A percentile compares a stretch with the other conserved stretches of the same genome.
These are phyloP conservation scores for Drosophila littoralis DNA, from an alignment of 1,140 invertebrate genomes.

Conservation along the genomic window DNA sequence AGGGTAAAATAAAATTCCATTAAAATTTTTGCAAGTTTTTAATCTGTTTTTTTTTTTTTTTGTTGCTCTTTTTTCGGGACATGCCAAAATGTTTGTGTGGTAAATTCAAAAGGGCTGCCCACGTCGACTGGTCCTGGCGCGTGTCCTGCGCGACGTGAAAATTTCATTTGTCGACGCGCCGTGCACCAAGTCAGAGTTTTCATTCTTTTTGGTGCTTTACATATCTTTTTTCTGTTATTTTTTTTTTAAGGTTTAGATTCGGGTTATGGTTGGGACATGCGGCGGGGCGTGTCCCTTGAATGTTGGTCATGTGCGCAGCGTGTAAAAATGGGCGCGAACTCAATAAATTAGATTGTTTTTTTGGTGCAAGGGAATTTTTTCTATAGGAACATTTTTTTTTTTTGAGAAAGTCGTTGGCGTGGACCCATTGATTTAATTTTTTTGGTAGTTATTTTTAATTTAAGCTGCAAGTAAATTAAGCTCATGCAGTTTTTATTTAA, in stretches of 20 bases:
- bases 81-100: conserved; percentile 72
- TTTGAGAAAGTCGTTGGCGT: conserved; percentile 6
- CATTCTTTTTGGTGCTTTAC: conserved; percentile 40
- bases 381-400: conserved; percentile 18
- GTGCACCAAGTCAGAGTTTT: conserved; percentile 44
- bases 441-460: conserved; percentile 35
- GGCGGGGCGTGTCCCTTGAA: conserved; percentile 18
- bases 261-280: conserved; percentile 50
- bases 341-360: conserved; percentile 77
- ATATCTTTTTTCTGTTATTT: conserved; percentile 52
- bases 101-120: conserved; percentile 59
- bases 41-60: conserved; percentile 58
- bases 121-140: conserved; percentile 51
- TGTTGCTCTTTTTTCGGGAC: conserved; percentile 28
- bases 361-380: conserved; percentile 10
- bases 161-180: conserved; percentile 70
- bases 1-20: conserved; percentile 69
- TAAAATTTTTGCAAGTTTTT: conserved; percentile 81
- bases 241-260: conserved; percentile 42
- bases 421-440: conserved; percentile 53
- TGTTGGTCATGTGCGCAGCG: conserved; percentile 55
- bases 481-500: background rate
- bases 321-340: conserved; percentile 74
- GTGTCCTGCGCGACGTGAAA: conserved; percentile 65
- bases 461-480: background rate